These are phyloP conservation scores for Drosophila orena DNA, from an alignment of 1,140 invertebrate genomes.

Conservation along the genomic window DNA sequence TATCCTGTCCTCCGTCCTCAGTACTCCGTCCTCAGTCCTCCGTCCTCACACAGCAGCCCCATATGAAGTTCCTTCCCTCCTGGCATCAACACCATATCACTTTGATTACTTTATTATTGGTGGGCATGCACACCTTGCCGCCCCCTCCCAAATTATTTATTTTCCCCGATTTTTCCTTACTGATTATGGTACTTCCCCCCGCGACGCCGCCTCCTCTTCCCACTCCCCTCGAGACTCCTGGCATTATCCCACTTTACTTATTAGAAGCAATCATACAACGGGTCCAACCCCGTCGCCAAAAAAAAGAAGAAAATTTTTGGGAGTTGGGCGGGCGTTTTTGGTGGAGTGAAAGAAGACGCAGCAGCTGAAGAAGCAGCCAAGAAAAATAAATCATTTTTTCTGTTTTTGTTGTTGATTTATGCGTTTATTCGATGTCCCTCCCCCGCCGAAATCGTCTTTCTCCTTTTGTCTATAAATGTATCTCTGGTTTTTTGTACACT, in stretches of 20 bases:
- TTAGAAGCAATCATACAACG: constrained; percentile 74
- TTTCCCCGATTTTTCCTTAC: constrained; percentile 34
- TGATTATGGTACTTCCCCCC: constrained; percentile 48
- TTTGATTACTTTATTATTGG: constrained; percentile 83
- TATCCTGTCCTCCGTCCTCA: constrained; percentile 15
- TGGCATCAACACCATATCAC: constrained; percentile 76
- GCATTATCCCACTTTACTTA: constrained; percentile 75
- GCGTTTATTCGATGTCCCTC: constrained; percentile 76
- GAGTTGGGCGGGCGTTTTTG: not conserved
- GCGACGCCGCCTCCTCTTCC: constrained; percentile 2
- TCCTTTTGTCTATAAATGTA: constrained; percentile 27
- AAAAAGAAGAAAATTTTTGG: not conserved
- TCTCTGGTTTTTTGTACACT: constrained; percentile 7
- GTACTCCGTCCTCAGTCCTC: too few relatives aligned
- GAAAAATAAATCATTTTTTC: constrained; percentile 81
- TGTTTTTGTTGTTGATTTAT: constrained; percentile 84
- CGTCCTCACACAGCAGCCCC: not conserved
- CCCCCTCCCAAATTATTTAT: not conserved
- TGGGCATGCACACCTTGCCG: constrained; percentile 49
- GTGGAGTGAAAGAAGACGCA: constrained; percentile 4
- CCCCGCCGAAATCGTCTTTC: not conserved
- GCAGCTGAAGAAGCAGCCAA: constrained; percentile 38
- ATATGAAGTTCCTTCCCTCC: constrained; percentile 1
- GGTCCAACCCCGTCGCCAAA: constrained; percentile 19
- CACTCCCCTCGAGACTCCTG: not conserved